Conservation (phyloP, 2,797 vertebrate species). For the Phrynocephalus vlangalii region DNA sequence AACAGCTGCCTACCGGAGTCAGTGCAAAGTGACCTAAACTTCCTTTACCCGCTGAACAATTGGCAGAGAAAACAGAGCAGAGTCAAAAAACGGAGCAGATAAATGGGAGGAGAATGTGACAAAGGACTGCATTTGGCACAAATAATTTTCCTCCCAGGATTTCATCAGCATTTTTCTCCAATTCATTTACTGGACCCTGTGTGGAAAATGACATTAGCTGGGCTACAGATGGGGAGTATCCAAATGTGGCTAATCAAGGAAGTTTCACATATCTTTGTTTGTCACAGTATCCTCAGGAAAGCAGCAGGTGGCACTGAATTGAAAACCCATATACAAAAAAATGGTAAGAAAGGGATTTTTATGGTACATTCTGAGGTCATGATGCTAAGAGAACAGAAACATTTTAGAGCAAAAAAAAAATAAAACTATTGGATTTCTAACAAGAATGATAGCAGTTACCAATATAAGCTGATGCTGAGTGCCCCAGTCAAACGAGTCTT, state of each 20-base stretch:
- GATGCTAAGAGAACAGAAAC: neutral
- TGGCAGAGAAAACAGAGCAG: constrained; percentile 65
- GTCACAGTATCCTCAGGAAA: constrained; percentile 21
- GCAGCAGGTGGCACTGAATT: constrained; percentile 28
- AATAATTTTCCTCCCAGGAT: constrained; percentile 55
- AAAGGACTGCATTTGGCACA: constrained; percentile 70
- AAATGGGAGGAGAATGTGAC: constrained; percentile 60
- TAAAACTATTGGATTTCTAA: neutral
- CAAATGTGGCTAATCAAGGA: constrained; percentile 46
- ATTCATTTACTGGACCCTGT: constrained; percentile 66
- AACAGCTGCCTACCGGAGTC: constrained; percentile 63
- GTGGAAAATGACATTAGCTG: constrained; percentile 65
- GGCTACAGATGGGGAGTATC: constrained; percentile 47
- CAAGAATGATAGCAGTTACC: neutral
- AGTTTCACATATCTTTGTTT: constrained; percentile 21
- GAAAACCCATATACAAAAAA: constrained; percentile 27
- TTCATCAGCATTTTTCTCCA: constrained; percentile 73
- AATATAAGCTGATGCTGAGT: neutral
- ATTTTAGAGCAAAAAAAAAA: constrained; percentile 23
- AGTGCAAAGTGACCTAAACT: constrained; percentile 63
- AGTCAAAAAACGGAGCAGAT: constrained; percentile 67
- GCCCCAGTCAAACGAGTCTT: constrained; percentile 10
- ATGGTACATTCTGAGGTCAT: constrained; percentile 10
- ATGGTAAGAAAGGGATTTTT: neutral
- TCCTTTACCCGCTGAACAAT: constrained; percentile 73